Evolutionary conservation across 2,888 invertebrate species (phyloP), one percentile per base, ranked within the genome.

Genomic region (Eupithecia insigniata): DNA sequence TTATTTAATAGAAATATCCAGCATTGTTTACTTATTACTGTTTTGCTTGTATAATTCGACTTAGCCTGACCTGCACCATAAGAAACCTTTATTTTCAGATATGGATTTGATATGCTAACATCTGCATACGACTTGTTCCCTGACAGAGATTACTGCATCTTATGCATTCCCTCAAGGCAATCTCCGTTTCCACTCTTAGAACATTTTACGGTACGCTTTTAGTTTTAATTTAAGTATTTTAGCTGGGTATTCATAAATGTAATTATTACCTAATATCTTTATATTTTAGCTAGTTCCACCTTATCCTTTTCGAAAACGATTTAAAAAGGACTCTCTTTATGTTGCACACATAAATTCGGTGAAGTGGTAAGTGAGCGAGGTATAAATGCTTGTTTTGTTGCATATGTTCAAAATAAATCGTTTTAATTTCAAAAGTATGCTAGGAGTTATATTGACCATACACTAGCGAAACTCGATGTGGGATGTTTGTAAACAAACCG

Each of bases 91-190:
- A n/a, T 71, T 71, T 77, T 74, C 79, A 90, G 94, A 72, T 89
- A 90, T 71, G 93, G 92, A 0, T 90, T 91, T 69, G 95, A 95
- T 78, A 94, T 96, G 79, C 87, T 96, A 32, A 94, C 95, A 82
- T 95, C 95, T 0, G 95, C 96, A 0, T 96, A 95, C 82, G 95
- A 96, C 78, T 88, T 95, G 76, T 96, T 95, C 77, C 96, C 96
- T 0, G 92, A 95, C 32, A 87, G 95, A 70, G 96, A 96, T 70
- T 96, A 96, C 80, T 95, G 96, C 82, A 86, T 96, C 18, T 84
- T 96, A 72, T 93, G 95, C 10, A 80, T 96, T 10, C 96, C 96
- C 0, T 92, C 95, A 0, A 89, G 89, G 5, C 89, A 92, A 64
- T 86, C 92, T 0, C 89, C 91, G n/a, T 95, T 95, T 72, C 92